These are phyloP conservation scores for Cantharis lateralis DNA, from an alignment of 2,888 invertebrate genomes.

Conservation along the genomic window DNA sequence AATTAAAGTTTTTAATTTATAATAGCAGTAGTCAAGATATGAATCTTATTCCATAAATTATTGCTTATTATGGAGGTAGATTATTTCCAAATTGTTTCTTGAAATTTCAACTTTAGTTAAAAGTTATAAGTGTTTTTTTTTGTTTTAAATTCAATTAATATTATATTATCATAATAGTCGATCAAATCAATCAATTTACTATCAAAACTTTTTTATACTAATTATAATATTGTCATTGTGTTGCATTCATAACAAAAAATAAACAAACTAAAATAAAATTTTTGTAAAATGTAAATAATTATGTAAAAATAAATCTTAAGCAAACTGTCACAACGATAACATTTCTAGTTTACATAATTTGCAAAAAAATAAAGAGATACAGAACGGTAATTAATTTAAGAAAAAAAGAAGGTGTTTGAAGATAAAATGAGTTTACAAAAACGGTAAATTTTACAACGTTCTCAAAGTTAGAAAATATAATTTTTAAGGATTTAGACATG, in stretches of 20 bases:
- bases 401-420: not conserved
- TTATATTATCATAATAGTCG: not conserved
- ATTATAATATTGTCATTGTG: not conserved
- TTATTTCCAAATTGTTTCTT: not conserved
- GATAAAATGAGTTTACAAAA: not conserved
- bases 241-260: not conserved
- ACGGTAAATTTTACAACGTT: not conserved
- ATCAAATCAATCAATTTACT: not conserved
- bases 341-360: not conserved
- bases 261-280: not conserved
- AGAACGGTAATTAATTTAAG: not conserved
- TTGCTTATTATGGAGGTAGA: too few relatives aligned
- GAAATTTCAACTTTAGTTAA: not conserved
- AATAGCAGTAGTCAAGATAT: too few relatives aligned
- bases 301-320: not conserved
- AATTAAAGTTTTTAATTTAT: too few relatives aligned
- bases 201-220: not conserved
- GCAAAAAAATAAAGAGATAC: not conserved
- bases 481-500: not conserved
- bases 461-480: not conserved
- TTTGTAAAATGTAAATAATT: not conserved
- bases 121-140: not conserved
- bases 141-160: not conserved
- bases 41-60: too few relatives aligned
- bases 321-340: not conserved